Evolutionary conservation across 2,113 vertebrate species (phyloP).

Genomic region (Romanogobio albipinnatus): DNA sequence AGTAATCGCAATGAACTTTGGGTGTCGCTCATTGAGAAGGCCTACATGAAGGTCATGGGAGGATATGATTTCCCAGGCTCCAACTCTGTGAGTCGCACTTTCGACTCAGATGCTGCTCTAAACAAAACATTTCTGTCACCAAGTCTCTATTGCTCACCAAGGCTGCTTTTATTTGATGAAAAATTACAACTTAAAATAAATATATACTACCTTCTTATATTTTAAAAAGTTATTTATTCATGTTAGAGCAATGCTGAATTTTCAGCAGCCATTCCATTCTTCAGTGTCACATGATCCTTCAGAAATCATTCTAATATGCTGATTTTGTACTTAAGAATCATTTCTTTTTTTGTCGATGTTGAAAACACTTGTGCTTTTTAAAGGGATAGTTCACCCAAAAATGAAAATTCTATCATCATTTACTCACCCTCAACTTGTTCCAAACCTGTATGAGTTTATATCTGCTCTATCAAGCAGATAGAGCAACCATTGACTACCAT

Average conservation of each 20-base stretch:
- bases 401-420: too few relatives aligned
- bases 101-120: not conserved
- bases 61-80: constrained; percentile 98
- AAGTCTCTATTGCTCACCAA: not conserved
- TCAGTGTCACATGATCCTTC: not conserved
- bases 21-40: constrained; percentile 98
- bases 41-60: constrained; percentile 99
- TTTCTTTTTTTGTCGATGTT: too few relatives aligned
- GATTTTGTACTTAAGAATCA: not conserved
- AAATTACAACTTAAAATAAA: too few relatives aligned
- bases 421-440: too few relatives aligned
- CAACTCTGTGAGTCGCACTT: constrained; percentile 87
- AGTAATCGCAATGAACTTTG: constrained; percentile 97
- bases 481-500: too few relatives aligned
- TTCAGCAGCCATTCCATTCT: too few relatives aligned
- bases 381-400: too few relatives aligned
- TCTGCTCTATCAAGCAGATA: too few relatives aligned
- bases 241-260: not conserved
- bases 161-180: too few relatives aligned
- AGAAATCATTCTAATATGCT: not conserved
- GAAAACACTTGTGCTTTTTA: too few relatives aligned
- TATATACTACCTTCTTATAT: not conserved
- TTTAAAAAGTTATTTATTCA: not conserved
- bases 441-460: too few relatives aligned
- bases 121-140: not conserved